phyloP scores from a whole-genome alignment of 2,888 invertebrate species.

The Phasia obesa region DNA sequence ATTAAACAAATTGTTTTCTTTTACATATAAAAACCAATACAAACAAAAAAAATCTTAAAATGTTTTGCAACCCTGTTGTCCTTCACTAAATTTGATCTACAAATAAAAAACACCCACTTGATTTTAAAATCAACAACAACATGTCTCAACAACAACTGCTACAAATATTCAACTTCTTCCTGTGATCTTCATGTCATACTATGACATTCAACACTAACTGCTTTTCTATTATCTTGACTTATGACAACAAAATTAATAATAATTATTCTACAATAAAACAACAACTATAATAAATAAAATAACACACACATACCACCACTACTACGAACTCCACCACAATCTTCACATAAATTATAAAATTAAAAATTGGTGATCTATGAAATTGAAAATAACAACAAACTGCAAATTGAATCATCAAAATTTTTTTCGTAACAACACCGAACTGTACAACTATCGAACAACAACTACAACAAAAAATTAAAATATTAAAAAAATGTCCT shows the following conservation, averaged over 20 bases:
- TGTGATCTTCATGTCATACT: background rate
- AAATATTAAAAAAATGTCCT: conserved; percentile 12
- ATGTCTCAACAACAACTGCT: conserved; percentile 20
- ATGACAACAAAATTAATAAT: conserved; percentile 16
- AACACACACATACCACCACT: conserved; percentile 30
- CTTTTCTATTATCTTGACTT: conserved; percentile 13
- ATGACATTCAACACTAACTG: no score
- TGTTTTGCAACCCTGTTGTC: conserved; percentile 71
- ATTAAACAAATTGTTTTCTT: conserved; percentile 63
- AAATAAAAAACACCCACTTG: conserved; percentile 70
- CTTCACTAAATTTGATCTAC: conserved; percentile 74
- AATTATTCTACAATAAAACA: background rate
- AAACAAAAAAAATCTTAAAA: conserved; percentile 66
- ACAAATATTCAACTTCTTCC: background rate
- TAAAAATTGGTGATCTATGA: conserved; percentile 51
- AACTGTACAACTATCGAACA: conserved; percentile 63
- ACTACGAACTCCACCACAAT: background rate
- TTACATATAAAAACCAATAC: conserved; percentile 58
- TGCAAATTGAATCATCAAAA: background rate
- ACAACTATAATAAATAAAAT: conserved; percentile 9
- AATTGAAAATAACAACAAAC: conserved; percentile 34
- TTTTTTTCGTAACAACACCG: conserved; percentile 20
- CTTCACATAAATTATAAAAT: conserved; percentile 65
- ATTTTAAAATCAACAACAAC: conserved; percentile 67
- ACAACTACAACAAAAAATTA: conserved; percentile 53